phyloP scores from a whole-genome alignment of 2,888 invertebrate species.

The Scaptomyza parva region DNA sequence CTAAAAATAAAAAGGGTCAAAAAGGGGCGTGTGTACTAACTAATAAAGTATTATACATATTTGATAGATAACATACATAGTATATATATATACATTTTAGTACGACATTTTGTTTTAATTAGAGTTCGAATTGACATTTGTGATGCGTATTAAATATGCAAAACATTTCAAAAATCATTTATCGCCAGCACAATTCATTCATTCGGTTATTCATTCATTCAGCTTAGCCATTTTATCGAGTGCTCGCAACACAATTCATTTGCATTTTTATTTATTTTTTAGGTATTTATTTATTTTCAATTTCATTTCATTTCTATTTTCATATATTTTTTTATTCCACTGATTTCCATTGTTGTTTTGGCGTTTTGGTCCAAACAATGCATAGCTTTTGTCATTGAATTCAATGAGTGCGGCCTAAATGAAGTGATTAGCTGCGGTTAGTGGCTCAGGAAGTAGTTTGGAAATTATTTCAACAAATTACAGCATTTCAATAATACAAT shows the following conservation, averaged over 20 bases:
- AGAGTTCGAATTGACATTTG: slow-evolving; percentile 31
- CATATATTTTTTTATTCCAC: slow-evolving; percentile 8
- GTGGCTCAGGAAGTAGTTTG: slow-evolving; percentile 14
- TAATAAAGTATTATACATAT: slow-evolving; percentile 26
- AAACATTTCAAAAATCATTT: slow-evolving; percentile 28
- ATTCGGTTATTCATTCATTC: slow-evolving; percentile 19
- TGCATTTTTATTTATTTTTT: slow-evolving; percentile 24
- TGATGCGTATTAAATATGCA: slow-evolving; percentile 23
- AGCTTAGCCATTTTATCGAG: slow-evolving; percentile 36
- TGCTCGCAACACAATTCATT: slow-evolving; percentile 28
- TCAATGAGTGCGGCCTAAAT: slow-evolving; percentile 21
- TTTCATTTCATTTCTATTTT: neutral
- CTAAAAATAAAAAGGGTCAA: neutral
- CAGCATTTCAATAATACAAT: neutral
- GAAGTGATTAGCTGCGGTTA: slow-evolving; percentile 28
- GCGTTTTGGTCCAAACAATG: slow-evolving; percentile 10
- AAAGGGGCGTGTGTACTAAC: slow-evolving; percentile 18
- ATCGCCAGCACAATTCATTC: slow-evolving; percentile 13
- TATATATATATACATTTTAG: too few species aligned
- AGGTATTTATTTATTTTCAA: slow-evolving; percentile 5
- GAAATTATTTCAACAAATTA: slow-evolving; percentile 5
- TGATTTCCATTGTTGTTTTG: slow-evolving; percentile 13
- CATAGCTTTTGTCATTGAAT: slow-evolving; percentile 20
- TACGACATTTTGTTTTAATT: slow-evolving; percentile 65
- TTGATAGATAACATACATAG: neutral